These are phyloP conservation scores for Latrodectus elegans DNA, from an alignment of 2,888 invertebrate genomes.

Conservation along the genomic window DNA sequence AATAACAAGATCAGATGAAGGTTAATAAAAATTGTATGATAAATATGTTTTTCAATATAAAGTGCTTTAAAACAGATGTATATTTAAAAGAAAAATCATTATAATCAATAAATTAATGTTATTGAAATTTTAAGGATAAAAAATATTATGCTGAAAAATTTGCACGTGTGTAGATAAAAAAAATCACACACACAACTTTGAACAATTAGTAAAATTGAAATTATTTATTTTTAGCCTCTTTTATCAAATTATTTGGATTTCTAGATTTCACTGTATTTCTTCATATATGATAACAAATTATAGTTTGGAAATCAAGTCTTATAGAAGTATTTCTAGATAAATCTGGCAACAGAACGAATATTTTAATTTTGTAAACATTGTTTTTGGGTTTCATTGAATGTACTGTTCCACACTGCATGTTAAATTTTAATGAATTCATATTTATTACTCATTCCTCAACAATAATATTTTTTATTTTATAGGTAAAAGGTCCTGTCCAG, in stretches of 20 bases:
- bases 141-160: background rate
- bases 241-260: background rate
- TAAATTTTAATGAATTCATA: background rate
- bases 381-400: background rate
- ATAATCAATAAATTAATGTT: background rate
- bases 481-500: slow-evolving; percentile 69
- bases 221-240: background rate
- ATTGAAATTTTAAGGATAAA: background rate
- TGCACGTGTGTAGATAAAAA: background rate
- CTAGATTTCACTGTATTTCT: background rate
- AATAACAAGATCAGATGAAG: no score
- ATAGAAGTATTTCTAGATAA: no score
- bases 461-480: background rate
- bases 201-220: background rate
- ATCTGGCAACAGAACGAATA: no score
- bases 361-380: background rate
- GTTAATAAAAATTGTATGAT: background rate
- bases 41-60: background rate
- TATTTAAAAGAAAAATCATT: background rate
- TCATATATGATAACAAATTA: no score
- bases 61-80: background rate
- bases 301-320: no score
- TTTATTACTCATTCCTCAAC: background rate
- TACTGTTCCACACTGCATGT: background rate
- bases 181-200: background rate